These are phyloP conservation scores for Tenrec ecaudatus DNA, from an alignment of 2,113 vertebrate genomes.

Conservation along the genomic window DNA sequence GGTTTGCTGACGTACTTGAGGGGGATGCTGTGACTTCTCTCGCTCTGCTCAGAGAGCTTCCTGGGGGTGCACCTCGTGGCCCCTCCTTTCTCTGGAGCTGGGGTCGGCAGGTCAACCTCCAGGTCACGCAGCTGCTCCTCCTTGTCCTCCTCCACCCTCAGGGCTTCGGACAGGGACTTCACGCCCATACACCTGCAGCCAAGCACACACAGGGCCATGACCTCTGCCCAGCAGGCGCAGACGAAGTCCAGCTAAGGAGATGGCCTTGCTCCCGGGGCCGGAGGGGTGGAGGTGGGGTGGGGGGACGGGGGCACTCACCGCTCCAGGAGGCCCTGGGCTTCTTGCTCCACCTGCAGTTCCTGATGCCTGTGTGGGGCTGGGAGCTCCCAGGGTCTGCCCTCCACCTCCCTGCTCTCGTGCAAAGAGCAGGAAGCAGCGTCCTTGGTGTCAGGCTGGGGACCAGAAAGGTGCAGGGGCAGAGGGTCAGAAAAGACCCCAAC, in stretches of 20 bases:
- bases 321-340: constrained; percentile 83
- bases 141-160: constrained; percentile 77
- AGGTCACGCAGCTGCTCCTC: background rate
- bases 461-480: constrained; percentile 24
- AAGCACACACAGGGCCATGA: background rate
- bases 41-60: background rate
- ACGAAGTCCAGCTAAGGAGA: background rate
- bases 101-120: background rate
- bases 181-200: constrained; percentile 86
- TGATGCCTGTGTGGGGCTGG: constrained; percentile 75
- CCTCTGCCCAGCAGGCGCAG: background rate
- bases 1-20: constrained; percentile 82
- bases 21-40: background rate
- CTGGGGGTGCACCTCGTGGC: background rate
- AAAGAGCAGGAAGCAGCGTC: fast-evolving
- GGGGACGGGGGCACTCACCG: constrained; percentile 85
- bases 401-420: constrained; percentile 41
- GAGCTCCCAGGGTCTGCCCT: background rate
- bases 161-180: constrained; percentile 84
- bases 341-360: constrained; percentile 79
- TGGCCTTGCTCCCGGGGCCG: background rate
- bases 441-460: fast-evolving
- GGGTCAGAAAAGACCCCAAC: background rate
- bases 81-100: background rate
- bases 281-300: too few relatives aligned